phyloP scores from a whole-genome alignment of 2,888 invertebrate genomes.

The Epistrophella euchroma region DNA sequence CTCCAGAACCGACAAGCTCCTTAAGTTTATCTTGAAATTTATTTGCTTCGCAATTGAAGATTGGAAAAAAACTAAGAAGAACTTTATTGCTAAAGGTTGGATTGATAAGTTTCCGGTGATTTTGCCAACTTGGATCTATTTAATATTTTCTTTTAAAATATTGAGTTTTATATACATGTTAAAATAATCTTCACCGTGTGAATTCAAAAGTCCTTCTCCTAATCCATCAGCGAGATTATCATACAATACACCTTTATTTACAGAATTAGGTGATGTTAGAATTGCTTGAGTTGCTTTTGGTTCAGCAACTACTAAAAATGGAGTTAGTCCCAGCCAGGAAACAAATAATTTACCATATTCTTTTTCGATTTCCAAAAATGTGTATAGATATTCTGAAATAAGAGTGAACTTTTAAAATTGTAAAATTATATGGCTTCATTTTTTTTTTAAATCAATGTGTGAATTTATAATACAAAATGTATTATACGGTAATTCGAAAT shows the following conservation, averaged over 20 bases:
- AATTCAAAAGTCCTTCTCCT: constrained; percentile 80
- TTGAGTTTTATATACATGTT: background rate
- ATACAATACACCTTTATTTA: constrained; percentile 80
- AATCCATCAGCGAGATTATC: constrained; percentile 80
- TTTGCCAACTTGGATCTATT: constrained; percentile 80
- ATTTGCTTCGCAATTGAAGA: constrained; percentile 79
- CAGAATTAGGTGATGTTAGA: constrained; percentile 80
- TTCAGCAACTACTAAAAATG: constrained; percentile 80
- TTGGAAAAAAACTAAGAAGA: constrained; percentile 80
- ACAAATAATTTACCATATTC: constrained; percentile 78
- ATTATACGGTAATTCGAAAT: background rate
- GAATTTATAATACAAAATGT: no score
- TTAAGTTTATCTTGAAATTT: constrained; percentile 77
- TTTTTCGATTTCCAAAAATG: constrained; percentile 45
- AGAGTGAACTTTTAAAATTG: background rate
- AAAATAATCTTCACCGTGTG: constrained; percentile 77
- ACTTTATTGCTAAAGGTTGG: constrained; percentile 81
- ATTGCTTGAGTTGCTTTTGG: constrained; percentile 80
- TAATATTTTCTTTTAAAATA: background rate
- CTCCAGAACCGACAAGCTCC: constrained; percentile 71
- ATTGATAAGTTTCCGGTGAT: constrained; percentile 80
- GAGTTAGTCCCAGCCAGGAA: constrained; percentile 82
- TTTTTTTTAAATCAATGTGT: no score
- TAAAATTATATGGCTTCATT: no score
- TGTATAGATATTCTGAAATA: constrained; percentile 44